Conservation (phyloP, 2,113 vertebrate species). For the Nicator chloris region DNA sequence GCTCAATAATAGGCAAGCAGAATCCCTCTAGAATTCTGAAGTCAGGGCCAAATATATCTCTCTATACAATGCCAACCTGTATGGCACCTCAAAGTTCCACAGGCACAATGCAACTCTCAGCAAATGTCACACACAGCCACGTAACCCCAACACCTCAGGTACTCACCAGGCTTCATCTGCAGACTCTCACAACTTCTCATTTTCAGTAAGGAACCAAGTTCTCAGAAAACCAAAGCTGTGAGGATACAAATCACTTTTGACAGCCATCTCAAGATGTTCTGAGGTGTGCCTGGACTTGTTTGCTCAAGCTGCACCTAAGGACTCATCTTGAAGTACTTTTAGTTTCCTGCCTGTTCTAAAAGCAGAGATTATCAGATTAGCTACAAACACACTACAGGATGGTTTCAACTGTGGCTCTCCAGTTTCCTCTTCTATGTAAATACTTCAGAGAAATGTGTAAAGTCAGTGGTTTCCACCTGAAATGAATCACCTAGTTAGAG, state of each 20-base stretch:
- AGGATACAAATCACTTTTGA: background rate
- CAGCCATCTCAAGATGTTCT: background rate
- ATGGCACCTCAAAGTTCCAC: background rate
- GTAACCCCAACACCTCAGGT: rapidly evolving
- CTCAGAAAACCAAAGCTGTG: background rate
- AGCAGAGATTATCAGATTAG: background rate
- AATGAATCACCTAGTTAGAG: background rate
- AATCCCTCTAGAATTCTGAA: background rate
- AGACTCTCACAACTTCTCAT: background rate
- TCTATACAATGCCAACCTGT: background rate
- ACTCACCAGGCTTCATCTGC: background rate
- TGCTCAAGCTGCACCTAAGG: background rate
- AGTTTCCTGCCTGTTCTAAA: background rate
- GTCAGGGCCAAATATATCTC: background rate
- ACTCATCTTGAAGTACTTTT: background rate
- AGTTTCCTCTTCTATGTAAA: background rate
- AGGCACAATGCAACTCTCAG: background rate
- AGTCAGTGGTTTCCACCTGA: background rate
- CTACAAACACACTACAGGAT: background rate
- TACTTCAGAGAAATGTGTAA: background rate
- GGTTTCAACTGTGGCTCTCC: background rate
- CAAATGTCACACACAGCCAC: rapidly evolving
- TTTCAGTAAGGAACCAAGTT: background rate
- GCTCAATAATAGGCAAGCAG: background rate
- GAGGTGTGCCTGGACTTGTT: background rate